phyloP scores from a whole-genome alignment of 2,797 vertebrate species.

The Onychomys arenicola region DNA sequence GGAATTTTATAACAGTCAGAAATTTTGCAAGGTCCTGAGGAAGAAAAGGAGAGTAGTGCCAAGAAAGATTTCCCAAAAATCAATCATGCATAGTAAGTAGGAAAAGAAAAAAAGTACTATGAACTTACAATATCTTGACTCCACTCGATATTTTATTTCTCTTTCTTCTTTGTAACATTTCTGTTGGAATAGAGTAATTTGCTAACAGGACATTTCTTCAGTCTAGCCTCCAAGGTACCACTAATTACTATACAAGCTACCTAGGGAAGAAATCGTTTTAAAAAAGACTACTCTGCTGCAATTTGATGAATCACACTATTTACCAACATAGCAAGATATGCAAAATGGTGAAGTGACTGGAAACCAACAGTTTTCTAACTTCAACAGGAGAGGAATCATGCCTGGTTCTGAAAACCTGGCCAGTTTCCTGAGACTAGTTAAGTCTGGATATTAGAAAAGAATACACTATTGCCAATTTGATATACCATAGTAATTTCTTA shows the following conservation, averaged over 20 bases:
- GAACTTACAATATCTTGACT: not conserved
- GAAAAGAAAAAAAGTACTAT: not conserved
- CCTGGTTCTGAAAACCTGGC: not conserved
- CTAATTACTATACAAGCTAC: not conserved
- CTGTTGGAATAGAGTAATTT: not conserved
- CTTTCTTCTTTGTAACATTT: not conserved
- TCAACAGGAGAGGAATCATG: too few relatives aligned
- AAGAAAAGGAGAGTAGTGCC: not conserved
- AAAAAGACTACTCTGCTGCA: not conserved
- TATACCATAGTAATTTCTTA: not conserved
- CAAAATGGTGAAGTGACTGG: not conserved
- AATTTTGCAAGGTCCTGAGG: constrained; percentile 7
- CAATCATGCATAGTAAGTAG: not conserved
- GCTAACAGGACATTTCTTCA: not conserved
- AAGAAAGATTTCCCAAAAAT: constrained; percentile 16
- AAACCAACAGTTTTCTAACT: not conserved
- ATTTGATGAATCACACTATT: not conserved
- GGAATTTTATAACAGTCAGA: constrained; percentile 25
- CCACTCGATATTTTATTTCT: not conserved
- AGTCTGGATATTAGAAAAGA: not conserved
- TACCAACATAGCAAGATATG: too few relatives aligned
- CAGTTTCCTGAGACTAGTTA: not conserved
- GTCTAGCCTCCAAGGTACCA: not conserved
- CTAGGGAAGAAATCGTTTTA: not conserved
- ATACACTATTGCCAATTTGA: not conserved